These are phyloP conservation scores for Eulemur rubriventer DNA, from an alignment of 2,797 vertebrate species.

Conservation along the genomic window DNA sequence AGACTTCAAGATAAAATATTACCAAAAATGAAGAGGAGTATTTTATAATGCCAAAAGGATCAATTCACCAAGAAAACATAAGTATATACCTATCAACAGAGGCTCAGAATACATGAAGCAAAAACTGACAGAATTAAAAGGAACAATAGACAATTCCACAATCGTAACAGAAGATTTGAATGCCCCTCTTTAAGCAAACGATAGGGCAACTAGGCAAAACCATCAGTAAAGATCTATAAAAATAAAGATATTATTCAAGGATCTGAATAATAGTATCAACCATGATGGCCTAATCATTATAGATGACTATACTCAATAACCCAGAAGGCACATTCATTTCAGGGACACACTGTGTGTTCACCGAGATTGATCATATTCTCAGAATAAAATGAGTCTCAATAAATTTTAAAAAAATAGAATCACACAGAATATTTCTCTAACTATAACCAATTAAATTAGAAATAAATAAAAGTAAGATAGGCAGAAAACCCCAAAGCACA, in stretches of 20 bases:
- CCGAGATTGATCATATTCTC: background rate
- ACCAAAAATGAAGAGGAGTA: background rate
- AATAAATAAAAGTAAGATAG: background rate
- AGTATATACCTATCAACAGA: background rate
- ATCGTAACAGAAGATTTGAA: background rate
- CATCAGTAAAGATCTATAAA: background rate
- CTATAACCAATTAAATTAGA: background rate
- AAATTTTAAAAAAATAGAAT: background rate
- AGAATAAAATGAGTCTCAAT: background rate
- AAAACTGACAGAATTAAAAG: background rate
- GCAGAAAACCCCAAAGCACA: background rate
- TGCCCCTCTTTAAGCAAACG: background rate
- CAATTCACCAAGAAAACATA: background rate
- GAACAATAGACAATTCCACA: background rate
- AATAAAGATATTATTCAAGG: background rate
- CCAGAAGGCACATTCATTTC: background rate
- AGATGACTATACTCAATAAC: background rate
- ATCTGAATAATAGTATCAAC: background rate
- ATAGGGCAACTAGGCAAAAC: background rate
- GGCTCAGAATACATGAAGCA: background rate
- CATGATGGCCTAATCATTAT: background rate
- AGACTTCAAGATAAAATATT: background rate
- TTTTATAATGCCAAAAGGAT: background rate
- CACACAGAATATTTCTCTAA: background rate
- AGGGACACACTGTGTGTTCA: background rate